A percentile compares a stretch with the other conserved stretches of the same genome.
Conservation (phyloP, 1,140 invertebrate genomes). For the Dicyema japonicum region DNA sequence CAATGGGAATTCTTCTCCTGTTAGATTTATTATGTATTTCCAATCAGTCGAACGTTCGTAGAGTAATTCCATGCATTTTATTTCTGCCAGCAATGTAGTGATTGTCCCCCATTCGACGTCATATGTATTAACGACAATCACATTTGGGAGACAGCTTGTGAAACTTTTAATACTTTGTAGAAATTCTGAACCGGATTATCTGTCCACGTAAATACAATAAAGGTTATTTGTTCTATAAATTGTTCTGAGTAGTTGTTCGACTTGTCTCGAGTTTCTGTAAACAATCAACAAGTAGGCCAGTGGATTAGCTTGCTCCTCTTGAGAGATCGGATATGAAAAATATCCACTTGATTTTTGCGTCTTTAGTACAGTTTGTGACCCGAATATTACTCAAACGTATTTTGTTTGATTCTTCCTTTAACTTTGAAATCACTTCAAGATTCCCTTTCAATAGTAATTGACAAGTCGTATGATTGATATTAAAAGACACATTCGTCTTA, state of each 20-base stretch:
- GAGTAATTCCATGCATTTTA: constrained; percentile 2
- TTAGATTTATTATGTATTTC: constrained; percentile 9
- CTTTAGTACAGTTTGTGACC: too few species aligned
- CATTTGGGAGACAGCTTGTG: not conserved
- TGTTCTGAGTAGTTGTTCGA: constrained; percentile 9
- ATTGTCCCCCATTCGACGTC: constrained; percentile 1
- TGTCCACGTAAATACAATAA: constrained; percentile 16
- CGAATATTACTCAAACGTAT: too few species aligned
- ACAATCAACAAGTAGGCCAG: too few species aligned
- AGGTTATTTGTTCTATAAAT: constrained; percentile 15
- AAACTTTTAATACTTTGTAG: constrained; percentile 6
- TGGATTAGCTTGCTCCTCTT: too few species aligned
- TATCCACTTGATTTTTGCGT: too few species aligned
- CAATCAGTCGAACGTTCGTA: constrained; percentile 4
- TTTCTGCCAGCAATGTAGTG: constrained; percentile 1
- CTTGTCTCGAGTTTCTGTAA: too few species aligned
- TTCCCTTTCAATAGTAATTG: too few species aligned
- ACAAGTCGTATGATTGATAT: too few species aligned
- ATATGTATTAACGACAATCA: not conserved
- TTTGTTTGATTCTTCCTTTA: too few species aligned
- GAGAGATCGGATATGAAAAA: too few species aligned
- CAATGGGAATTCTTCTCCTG: constrained; percentile 9
- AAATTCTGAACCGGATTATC: constrained; percentile 6
- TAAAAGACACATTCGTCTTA: too few species aligned
- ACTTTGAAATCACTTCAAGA: too few species aligned